Evolutionary conservation across 2,113 vertebrate species (phyloP).

Genomic region (Melanerpes aurifrons): DNA sequence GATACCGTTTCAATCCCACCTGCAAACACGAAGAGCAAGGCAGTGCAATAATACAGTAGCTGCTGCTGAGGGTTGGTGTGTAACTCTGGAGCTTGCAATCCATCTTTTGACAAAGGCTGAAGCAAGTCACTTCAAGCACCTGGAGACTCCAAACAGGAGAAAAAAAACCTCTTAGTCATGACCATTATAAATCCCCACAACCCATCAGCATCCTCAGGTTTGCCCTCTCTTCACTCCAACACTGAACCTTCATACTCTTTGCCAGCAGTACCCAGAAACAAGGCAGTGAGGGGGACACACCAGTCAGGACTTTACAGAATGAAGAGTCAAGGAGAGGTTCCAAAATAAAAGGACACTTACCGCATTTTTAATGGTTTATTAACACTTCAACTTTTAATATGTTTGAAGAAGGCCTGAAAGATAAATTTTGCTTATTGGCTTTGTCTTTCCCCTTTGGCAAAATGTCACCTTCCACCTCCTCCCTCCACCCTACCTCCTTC

Average conservation of each 20-base stretch:
- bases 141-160: background rate
- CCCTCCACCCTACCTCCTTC: background rate
- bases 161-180: background rate
- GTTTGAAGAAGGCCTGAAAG: constrained; percentile 54
- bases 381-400: constrained; percentile 49
- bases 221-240: background rate
- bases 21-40: background rate
- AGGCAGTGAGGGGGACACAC: background rate
- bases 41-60: background rate
- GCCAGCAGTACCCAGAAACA: background rate
- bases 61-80: background rate
- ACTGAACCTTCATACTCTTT: background rate
- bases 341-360: constrained; percentile 43
- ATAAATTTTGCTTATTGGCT: constrained; percentile 29
- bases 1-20: background rate
- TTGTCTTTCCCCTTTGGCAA: constrained; percentile 40
- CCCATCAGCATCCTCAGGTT: background rate
- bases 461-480: background rate
- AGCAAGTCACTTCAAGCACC: background rate
- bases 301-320: background rate
- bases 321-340: background rate
- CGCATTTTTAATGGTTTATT: constrained; percentile 54
- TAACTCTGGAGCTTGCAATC: background rate
- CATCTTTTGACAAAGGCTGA: background rate
- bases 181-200: background rate